Conservation (phyloP, 2,113 vertebrate species). For the Oryzias javanicus region DNA sequence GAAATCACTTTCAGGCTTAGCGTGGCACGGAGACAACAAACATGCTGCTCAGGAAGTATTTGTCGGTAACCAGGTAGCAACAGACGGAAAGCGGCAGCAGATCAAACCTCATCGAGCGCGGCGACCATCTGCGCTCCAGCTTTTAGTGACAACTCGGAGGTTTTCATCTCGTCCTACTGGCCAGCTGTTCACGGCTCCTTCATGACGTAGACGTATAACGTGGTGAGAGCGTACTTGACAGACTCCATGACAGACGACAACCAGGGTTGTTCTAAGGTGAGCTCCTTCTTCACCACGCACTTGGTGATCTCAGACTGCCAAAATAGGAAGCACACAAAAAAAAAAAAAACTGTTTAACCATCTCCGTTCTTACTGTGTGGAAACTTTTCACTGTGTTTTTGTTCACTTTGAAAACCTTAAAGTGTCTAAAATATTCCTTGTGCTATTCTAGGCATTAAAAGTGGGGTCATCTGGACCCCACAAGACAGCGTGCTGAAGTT, state of each 20-base stretch:
- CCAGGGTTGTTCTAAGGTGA: slow-evolving; percentile 83
- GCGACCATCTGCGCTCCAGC: slow-evolving; percentile 3
- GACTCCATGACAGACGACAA: slow-evolving; percentile 80
- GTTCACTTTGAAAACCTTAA: no score
- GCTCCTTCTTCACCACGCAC: slow-evolving; percentile 87
- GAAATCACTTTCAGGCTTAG: slow-evolving; percentile 30
- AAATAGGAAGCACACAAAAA: background rate
- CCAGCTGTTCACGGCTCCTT: slow-evolving; percentile 80
- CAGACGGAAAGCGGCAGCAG: slow-evolving; percentile 7
- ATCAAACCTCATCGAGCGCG: slow-evolving; percentile 11
- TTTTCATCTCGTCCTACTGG: background rate
- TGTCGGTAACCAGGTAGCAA: slow-evolving; percentile 37
- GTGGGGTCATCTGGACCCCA: no score
- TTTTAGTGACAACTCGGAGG: slow-evolving; percentile 23
- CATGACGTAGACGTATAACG: slow-evolving; percentile 86
- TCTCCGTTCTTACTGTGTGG: no score
- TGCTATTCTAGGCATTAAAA: no score
- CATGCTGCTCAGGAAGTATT: slow-evolving; percentile 50
- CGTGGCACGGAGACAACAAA: slow-evolving; percentile 13
- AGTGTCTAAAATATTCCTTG: no score
- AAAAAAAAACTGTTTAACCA: background rate
- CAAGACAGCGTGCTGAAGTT: no score
- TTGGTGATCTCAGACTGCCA: slow-evolving; percentile 85
- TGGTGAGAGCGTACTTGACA: slow-evolving; percentile 88
- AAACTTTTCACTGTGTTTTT: background rate